Conservation (phyloP, 2,113 vertebrate species). For the Callocephalon fimbriatum region DNA sequence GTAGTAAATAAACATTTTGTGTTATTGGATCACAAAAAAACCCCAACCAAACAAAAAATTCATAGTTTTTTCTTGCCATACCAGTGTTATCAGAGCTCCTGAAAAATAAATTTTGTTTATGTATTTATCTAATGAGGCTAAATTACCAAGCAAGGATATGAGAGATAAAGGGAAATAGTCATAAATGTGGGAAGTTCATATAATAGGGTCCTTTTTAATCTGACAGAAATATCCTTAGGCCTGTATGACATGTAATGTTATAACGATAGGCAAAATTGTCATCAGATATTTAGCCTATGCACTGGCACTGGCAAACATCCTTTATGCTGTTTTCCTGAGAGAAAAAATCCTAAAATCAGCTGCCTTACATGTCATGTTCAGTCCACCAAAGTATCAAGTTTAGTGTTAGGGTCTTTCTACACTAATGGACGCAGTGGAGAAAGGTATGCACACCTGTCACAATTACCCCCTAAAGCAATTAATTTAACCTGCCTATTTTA, state of each 20-base stretch:
- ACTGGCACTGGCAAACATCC: neutral
- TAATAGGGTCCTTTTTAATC: neutral
- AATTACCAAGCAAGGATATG: neutral
- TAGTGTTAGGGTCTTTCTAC: neutral
- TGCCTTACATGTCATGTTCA: neutral
- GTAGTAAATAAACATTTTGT: neutral
- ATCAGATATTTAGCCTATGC: neutral
- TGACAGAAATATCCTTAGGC: neutral
- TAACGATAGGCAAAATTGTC: neutral
- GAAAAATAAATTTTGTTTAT: neutral
- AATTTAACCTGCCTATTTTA: neutral
- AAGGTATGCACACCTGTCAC: neutral
- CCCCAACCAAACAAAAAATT: accelerated
- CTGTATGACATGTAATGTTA: neutral
- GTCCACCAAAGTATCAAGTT: neutral
- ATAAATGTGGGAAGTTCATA: neutral
- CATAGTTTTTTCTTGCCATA: neutral
- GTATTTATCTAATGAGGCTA: neutral
- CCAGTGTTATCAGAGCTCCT: neutral
- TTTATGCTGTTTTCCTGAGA: neutral
- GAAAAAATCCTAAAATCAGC: neutral
- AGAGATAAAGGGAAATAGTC: neutral
- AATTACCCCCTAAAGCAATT: neutral
- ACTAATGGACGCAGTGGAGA: neutral
- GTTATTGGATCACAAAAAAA: neutral